phyloP scores from a whole-genome alignment of 64 coral and sea anemone species.

The Montipora sp. region DNA sequence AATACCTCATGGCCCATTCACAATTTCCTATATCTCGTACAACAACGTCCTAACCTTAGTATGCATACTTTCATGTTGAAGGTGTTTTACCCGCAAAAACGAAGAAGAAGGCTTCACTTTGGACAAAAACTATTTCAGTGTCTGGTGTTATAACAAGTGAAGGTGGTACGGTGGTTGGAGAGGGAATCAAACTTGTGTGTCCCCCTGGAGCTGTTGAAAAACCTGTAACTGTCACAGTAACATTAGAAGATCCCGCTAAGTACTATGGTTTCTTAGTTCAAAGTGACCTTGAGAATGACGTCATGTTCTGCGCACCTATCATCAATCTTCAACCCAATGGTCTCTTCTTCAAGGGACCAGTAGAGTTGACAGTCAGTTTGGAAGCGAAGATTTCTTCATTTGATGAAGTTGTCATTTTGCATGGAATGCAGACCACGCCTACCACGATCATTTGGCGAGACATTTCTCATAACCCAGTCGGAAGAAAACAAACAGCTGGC shows the following conservation, averaged over 20 bases:
- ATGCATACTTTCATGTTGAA: not conserved
- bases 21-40: too few species aligned
- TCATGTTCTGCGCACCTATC: conserved; percentile 2
- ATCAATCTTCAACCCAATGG: conserved; percentile 37
- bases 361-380: not conserved
- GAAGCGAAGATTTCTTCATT: not conserved
- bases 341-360: not conserved
- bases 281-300: conserved; percentile 9
- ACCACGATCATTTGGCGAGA: not conserved
- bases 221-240: not conserved
- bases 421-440: not conserved
- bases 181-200: not conserved
- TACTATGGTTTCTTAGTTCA: conserved; percentile 13
- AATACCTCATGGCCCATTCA: too few species aligned
- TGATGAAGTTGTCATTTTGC: not conserved
- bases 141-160: not conserved
- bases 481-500: not conserved
- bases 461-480: not conserved
- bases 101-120: not conserved
- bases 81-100: not conserved
- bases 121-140: not conserved
- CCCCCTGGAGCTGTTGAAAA: conserved; percentile 1
- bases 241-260: not conserved
- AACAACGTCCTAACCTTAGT: too few species aligned
- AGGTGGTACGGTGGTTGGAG: not conserved